Evolutionary conservation across 53 echinoderm and acorn worm genomes (phyloP), one percentile per base, ranked within the genome.

Genomic region (Hippasteria phrygiana): DNA sequence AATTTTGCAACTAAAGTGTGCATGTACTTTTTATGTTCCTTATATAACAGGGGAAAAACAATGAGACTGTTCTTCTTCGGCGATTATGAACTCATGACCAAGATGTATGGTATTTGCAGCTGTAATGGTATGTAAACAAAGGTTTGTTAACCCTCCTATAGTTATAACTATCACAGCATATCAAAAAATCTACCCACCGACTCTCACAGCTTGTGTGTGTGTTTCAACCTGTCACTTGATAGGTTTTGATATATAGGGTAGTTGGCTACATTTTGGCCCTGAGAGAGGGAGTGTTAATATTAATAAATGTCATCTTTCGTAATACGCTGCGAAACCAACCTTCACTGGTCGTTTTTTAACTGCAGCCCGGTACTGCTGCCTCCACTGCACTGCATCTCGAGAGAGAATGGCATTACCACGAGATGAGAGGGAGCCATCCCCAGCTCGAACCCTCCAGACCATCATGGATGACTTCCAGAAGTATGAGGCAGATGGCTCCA

Each of bases 71-170:
- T 56, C 29, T n/a, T 71, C 3, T 90, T 81, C 17, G 90, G 90
- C 3, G 90, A 90, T 33, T 90, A 80, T 31, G 90, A 90, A 26
- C 41, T 90, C 28, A 18, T 90, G n/a, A 53, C 53, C 22, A 80
- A 80, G 22, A 72, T 81, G 41, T 90, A 90, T 81, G 90, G 90
- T 14, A 54, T 90, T 0, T 56, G 39, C 55, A 55, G 80, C 73
- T 90, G 90, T 43, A 90, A 81, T 70, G 85, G 85, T 85, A 66
- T 33, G 53, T 46, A 45, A 24, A 86, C 10, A 16, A 1, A 38
- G 13, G 13, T 50, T 26, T 39, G 8, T 29, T 62, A 39, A 63
- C 0, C 20, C n/a, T n/a, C n/a, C n/a, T n/a, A n/a, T n/a, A n/a
- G n/a, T n/a, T n/a, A n/a, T n/a, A n/a, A n/a, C n/a, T n/a, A n/a